Conservation (phyloP, 1,140 invertebrate genomes). For the Apis laboriosa region DNA sequence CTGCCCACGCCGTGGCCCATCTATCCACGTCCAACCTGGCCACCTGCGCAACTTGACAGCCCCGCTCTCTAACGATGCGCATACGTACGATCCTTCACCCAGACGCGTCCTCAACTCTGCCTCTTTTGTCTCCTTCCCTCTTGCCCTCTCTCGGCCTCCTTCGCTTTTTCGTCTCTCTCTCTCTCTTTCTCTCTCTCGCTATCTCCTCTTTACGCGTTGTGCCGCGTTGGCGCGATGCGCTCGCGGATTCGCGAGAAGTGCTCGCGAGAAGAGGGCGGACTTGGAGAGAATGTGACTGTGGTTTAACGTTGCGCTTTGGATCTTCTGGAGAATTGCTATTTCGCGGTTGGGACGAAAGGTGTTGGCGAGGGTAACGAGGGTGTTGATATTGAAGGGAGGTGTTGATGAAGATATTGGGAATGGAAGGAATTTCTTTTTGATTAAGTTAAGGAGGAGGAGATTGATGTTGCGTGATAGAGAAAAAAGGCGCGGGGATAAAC, state of each 20-base stretch:
- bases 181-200: neutral
- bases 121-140: neutral
- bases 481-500: too few species aligned
- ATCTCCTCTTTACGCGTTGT: neutral
- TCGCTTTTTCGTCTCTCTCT: neutral
- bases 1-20: slow-evolving; percentile 58
- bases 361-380: too few species aligned
- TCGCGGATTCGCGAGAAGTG: neutral
- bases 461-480: too few species aligned
- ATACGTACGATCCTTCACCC: slow-evolving; percentile 44
- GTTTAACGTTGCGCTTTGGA: neutral
- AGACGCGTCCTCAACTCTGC: slow-evolving; percentile 31
- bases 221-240: slow-evolving; percentile 10
- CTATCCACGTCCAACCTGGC: slow-evolving; percentile 65
- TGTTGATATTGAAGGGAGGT: too few species aligned
- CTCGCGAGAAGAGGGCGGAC: neutral
- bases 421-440: too few species aligned
- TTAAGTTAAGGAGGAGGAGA: too few species aligned
- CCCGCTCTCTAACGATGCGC: slow-evolving; percentile 67
- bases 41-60: slow-evolving; percentile 65
- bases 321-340: too few species aligned
- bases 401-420: too few species aligned
- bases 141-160: too few species aligned
- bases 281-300: neutral
- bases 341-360: too few species aligned